phyloP scores from a whole-genome alignment of 2,888 invertebrate species.

The Epiblema foenella region DNA sequence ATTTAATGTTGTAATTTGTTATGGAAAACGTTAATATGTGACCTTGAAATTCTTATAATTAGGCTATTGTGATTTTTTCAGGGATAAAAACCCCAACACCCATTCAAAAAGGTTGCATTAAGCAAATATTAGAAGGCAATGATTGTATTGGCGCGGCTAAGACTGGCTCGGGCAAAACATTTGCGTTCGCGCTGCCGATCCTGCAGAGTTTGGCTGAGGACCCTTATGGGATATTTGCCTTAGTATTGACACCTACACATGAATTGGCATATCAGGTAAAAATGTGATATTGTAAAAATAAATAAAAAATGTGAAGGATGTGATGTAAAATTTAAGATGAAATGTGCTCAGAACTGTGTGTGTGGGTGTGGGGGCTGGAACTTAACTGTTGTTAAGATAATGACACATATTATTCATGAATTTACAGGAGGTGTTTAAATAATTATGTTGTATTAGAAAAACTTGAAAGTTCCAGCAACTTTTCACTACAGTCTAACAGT shows the following conservation, averaged over 20 bases:
- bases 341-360: too few species aligned
- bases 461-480: too few species aligned
- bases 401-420: too few species aligned
- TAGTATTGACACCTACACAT: slow-evolving; percentile 97
- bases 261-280: slow-evolving; percentile 93
- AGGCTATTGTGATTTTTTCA: slow-evolving; percentile 63
- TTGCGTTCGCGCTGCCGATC: slow-evolving; percentile 98
- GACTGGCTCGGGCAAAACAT: slow-evolving; percentile 99
- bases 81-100: slow-evolving; percentile 92
- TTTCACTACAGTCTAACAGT: too few species aligned
- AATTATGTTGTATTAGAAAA: too few species aligned
- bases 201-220: slow-evolving; percentile 96
- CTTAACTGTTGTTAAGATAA: too few species aligned
- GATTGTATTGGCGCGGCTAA: slow-evolving; percentile 98
- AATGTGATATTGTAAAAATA: not conserved
- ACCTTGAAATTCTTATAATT: too few species aligned
- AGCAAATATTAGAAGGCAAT: slow-evolving; percentile 89
- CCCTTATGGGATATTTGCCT: slow-evolving; percentile 97
- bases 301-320: not conserved
- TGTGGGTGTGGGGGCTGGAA: too few species aligned
- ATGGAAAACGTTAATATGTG: not conserved
- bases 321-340: not conserved
- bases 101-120: slow-evolving; percentile 93
- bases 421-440: too few species aligned
- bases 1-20: not conserved